Base-by-base conservation (phyloP, 2,113 vertebrate species). In the Gadus macrocephalus region DNA sequence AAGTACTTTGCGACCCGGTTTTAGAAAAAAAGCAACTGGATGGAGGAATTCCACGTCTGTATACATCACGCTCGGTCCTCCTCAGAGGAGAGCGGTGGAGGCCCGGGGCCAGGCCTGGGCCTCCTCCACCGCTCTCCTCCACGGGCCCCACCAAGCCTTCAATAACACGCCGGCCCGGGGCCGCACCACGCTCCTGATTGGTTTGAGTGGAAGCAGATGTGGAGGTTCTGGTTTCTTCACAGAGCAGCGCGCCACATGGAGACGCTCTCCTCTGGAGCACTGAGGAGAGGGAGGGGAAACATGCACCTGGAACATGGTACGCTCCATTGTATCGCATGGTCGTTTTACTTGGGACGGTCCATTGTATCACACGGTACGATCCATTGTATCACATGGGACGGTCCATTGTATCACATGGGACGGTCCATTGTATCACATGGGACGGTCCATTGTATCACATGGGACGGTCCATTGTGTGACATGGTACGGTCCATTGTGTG, bases 141-240 rank as follows among this genome's bases (percentile, higher is more conserved):
- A 73, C 84, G 87, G 84, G 85, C 85, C 87, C 83, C 84, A 83
- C 78, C 90, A 89, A 89, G 85, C 85, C 87, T 86, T 91, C 88
- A 90, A 91, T 90, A 90, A 89, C 85, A 87, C 86, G 84, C 81
- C 65, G 56, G 71, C 86, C 83, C 86, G 88, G 84, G 88, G 88
- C 83, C 81, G 79, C 76, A 83, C 82, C 68, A 80, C 76, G 75
- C 85, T 49, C 77, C 88, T 91, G 88, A 90, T 91, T 91, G 89
- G 90, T 89, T 89, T 87, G 86, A 93, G 86, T 91, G 74, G 91
- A 92, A 93, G 88, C 92, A 93, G 90, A 93, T 93, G 91, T 91
- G 89, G 84, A 70, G 64, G 66, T 77, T 85, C 84, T 83, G 80
- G 77, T 78, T 81, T 76, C 73, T 49, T 73, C 20, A 71, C 66